These are phyloP conservation scores for Olivierus martensii DNA, from an alignment of 1,140 invertebrate genomes.

Conservation along the genomic window DNA sequence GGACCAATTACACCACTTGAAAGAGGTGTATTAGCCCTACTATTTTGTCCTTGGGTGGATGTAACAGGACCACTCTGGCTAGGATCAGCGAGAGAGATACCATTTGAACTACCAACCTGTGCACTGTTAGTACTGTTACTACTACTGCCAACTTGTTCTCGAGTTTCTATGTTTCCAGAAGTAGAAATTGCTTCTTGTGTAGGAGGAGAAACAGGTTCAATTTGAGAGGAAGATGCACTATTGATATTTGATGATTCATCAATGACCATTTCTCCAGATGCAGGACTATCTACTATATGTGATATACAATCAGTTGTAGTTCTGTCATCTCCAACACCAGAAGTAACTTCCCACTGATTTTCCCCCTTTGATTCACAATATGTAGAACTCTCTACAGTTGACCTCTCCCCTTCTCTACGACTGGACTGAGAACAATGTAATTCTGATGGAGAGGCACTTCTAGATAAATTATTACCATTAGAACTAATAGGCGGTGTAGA, in stretches of 20 bases:
- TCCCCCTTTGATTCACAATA: conserved; percentile 1
- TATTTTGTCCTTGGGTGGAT: conserved; percentile 12
- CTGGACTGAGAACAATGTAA: conserved; percentile 5
- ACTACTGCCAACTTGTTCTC: background rate
- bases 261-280: conserved; percentile 41
- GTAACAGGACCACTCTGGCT: conserved; percentile 8
- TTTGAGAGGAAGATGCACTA: conserved; percentile 16
- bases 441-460: background rate
- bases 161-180: conserved; percentile 1
- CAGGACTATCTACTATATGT: conserved; percentile 32
- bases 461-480: background rate
- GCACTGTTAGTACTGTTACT: background rate
- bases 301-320: background rate
- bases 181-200: conserved; percentile 10
- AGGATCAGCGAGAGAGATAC: background rate
- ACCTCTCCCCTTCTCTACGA: conserved; percentile 5
- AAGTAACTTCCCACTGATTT: conserved; percentile 9
- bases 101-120: conserved; percentile 6
- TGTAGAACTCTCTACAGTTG: conserved; percentile 9
- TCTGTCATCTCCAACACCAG: conserved; percentile 4
- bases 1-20: conserved; percentile 4
- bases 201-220: conserved; percentile 12
- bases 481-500: background rate
- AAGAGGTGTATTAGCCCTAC: conserved; percentile 8
- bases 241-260: conserved; percentile 31